Evolutionary conservation across 53 echinoderm and acorn worm species (phyloP).

Genomic region (Actinopyga echinites): DNA sequence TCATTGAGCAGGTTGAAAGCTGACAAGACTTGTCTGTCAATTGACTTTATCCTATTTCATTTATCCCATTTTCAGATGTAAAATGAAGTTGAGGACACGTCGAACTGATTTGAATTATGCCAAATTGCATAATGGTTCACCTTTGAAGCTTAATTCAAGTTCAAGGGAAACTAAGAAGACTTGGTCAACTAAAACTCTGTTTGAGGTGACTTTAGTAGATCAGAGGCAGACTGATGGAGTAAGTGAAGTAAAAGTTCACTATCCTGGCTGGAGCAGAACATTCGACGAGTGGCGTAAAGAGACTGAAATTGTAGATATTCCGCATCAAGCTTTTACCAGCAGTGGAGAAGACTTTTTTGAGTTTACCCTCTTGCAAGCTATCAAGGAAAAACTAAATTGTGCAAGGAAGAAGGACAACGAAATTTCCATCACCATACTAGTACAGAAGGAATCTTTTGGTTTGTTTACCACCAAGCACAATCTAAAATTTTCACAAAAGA

Average conservation of each 20-base stretch:
- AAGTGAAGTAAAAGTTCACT: slow-evolving; percentile 41
- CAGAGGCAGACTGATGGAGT: background rate
- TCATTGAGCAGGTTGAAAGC: background rate
- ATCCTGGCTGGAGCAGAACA: slow-evolving; percentile 32
- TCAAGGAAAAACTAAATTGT: slow-evolving; percentile 41
- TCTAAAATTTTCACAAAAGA: background rate
- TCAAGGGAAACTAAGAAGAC: background rate
- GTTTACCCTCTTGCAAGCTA: background rate
- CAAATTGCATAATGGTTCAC: slow-evolving; percentile 23
- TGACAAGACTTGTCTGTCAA: background rate
- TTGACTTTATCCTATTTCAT: background rate
- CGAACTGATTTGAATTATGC: background rate
- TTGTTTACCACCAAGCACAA: background rate
- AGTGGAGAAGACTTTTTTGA: background rate
- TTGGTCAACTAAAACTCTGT: slow-evolving; percentile 45
- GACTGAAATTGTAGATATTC: slow-evolving; percentile 29
- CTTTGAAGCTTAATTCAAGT: background rate
- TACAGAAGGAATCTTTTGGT: slow-evolving; percentile 44
- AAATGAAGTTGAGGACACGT: slow-evolving; percentile 30
- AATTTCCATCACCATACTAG: slow-evolving; percentile 44
- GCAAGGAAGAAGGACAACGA: slow-evolving; percentile 48
- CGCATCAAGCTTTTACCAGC: background rate
- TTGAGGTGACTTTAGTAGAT: slow-evolving; percentile 13
- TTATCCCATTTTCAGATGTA: background rate
- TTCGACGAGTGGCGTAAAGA: slow-evolving; percentile 40